Evolutionary conservation across 1,140 invertebrate species (phyloP), one percentile per base, ranked within the genome.

Genomic region (Pseudomyrmex gracilis): DNA sequence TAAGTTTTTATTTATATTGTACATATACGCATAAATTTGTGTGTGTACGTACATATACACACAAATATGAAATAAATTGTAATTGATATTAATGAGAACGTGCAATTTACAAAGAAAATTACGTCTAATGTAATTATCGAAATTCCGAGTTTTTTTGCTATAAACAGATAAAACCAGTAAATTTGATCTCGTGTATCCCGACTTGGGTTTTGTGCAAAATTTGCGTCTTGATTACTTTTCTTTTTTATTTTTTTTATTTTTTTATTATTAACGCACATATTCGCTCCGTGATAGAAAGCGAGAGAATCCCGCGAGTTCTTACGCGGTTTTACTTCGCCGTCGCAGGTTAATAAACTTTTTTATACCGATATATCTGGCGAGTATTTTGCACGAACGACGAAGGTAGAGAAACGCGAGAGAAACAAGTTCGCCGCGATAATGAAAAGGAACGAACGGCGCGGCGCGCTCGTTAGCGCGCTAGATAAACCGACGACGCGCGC

Each of bases 291-390:
- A 34, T 34, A 34, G 34, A 34, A 34, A 34, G 34, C 34, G 43
- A 9, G 20, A 24, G 67, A 15, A 9, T 15, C 34, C 5, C 15
- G 49, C 47, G 20, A 53, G 67, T 70, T 70, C 47, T 43, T 80
- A 57, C 20, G 20, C 51, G 49, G 64, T 24, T 78, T 47, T 80
- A 58, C 34, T 34, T 78, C 66, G 55, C 67, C 45, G 34, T 45
- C 63, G 53, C 64, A 24, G 73, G 66, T 71, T 80, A 80, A 80
- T 80, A 80, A 80, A 80, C 76, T 71, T 70, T 53, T 60, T 80
- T 71, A 71, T 53, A 49, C 17, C 55, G 76, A 80, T 80, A 80
- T 60, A 61, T 45, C 66, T n/a, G 34, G 66, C 66, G 24, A 70
- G 24, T 34, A 51, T 70, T 77, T 67, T 66, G 73, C 45, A 77